Conservation (phyloP, 1,140 invertebrate genomes). For the Rhizoglyphus robini region DNA sequence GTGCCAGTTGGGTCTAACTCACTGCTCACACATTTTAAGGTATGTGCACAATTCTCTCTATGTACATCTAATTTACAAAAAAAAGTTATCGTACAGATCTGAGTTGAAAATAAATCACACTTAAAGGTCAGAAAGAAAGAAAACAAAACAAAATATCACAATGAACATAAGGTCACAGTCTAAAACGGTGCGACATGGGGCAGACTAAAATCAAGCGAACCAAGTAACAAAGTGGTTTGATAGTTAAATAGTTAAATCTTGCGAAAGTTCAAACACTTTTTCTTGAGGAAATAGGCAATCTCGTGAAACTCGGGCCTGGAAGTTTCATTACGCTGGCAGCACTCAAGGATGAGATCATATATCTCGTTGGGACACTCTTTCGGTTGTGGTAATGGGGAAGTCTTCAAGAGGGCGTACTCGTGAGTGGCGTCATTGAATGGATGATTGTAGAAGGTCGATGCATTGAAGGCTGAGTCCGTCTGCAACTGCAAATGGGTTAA, state of each 20-base stretch:
- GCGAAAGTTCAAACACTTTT: constrained; percentile 63
- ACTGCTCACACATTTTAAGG: too few relatives aligned
- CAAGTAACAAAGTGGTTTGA: too few relatives aligned
- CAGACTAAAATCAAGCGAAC: neutral
- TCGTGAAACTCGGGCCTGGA: constrained; percentile 77
- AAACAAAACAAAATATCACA: neutral
- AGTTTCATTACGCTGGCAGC: constrained; percentile 70
- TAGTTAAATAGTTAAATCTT: neutral
- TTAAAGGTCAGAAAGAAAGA: neutral
- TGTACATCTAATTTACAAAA: too few relatives aligned
- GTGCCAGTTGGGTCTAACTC: too few relatives aligned
- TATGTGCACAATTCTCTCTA: too few relatives aligned
- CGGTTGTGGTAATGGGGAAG: neutral
- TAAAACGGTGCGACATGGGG: neutral
- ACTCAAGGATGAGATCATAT: constrained; percentile 82
- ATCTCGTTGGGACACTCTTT: constrained; percentile 66
- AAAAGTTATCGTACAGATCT: too few relatives aligned
- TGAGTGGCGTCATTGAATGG: constrained; percentile 2
- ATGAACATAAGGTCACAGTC: neutral
- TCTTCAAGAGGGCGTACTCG: neutral
- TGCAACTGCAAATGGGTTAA: neutral
- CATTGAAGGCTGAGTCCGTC: neutral
- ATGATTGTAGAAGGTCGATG: constrained; percentile 11
- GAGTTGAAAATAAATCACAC: too few relatives aligned
- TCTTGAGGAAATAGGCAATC: constrained; percentile 75